Base-by-base conservation (phyloP, 2,113 vertebrate genomes). In the Butorides virescens region DNA sequence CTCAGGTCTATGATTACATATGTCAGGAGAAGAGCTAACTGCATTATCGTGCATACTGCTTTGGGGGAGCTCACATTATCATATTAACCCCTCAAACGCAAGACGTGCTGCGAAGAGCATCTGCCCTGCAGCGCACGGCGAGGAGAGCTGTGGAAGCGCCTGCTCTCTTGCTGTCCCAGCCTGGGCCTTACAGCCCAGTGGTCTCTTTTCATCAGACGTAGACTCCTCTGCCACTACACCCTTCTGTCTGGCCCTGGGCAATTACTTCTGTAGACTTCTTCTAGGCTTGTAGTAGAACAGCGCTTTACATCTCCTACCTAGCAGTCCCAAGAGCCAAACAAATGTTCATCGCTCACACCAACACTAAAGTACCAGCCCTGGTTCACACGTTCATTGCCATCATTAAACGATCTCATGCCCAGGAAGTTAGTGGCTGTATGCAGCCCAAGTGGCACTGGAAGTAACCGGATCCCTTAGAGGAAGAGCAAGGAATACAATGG, bases 71-170 rank as follows among this genome's bases (percentile, higher is more conserved):
- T 85, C 62, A 34, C 30, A 46, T 37, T 16, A 9, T 36, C 3
- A 6, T 49, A 58, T 96, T 97, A 97, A 97, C 86, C 86, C 96
- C 52, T 74, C 82, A 34, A 37, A 58, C 77, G 86, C 95, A 49
- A 63, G 73, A n/a, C 13, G 4, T 0, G 1, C 78, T 90, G 42
- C 63, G 79, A 46, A 26, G 81, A 95, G 26, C 65, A 50, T 26
- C 80, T 68, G 67, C 58, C 46, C 46, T 61, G 39, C 56, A 79
- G 49, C 3, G 34, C 20, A 26, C 23, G 29, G 88, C 7, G 17
- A 81, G 76, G 65, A 62, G 25, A 85, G 53, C 66, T 83, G 37
- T 2, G 19, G 46, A 59, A 72, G 56, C 4, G 56, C 17, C 72
- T 46, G 10, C 20, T 32, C 72, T 25, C 0, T 14, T 67, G 11